phyloP scores from a whole-genome alignment of 2,113 vertebrate genomes.

The Macaca nemestrina region DNA sequence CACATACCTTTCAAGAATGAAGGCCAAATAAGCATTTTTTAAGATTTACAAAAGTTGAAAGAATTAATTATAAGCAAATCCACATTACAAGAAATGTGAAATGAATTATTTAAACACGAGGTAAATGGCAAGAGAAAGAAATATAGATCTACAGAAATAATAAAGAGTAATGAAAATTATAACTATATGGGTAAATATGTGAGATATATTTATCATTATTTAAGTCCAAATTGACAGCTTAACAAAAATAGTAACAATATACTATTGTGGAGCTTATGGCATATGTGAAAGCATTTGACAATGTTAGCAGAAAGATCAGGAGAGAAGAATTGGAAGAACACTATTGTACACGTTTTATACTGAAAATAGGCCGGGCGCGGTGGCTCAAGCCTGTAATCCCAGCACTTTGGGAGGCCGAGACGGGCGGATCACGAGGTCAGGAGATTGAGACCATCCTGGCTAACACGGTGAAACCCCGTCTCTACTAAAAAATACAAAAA shows the following conservation, averaged over 20 bases:
- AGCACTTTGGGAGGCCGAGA: too few species aligned
- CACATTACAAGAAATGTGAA: neutral
- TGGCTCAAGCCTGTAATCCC: too few species aligned
- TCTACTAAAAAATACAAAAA: too few species aligned
- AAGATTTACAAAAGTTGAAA: neutral
- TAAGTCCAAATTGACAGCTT: neutral
- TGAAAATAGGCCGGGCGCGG: neutral
- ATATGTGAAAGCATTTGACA: neutral
- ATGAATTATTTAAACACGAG: neutral
- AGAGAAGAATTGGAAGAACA: neutral
- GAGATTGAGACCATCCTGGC: too few species aligned
- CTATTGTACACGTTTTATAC: neutral
- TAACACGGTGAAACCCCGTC: too few species aligned
- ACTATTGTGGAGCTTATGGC: neutral
- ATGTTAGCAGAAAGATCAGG: neutral
- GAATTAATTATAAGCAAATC: neutral
- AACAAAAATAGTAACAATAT: neutral
- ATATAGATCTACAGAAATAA: neutral
- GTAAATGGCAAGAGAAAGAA: neutral
- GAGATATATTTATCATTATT: neutral
- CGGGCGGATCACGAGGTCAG: too few species aligned
- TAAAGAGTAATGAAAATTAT: neutral
- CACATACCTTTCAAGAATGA: neutral
- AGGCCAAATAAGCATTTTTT: neutral
- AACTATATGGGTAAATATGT: neutral